A percentile compares a stretch with the other conserved stretches of the same genome.
These are phyloP conservation scores for Epistrophe grossulariae DNA, from an alignment of 2,888 invertebrate species.

Conservation along the genomic window DNA sequence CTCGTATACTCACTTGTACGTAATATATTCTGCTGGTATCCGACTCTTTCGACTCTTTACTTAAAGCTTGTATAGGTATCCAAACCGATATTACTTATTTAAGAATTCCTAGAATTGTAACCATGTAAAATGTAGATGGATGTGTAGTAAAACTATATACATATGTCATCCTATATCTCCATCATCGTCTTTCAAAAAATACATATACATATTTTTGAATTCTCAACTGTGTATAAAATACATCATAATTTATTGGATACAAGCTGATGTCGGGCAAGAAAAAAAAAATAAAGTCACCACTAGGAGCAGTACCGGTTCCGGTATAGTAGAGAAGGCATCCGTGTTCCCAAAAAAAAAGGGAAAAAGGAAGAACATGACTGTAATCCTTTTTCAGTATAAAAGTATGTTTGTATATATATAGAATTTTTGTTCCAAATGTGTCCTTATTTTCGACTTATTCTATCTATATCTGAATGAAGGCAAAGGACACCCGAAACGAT, in stretches of 20 bases:
- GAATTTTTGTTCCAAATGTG: constrained; percentile 44
- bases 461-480: neutral
- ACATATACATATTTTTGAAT: constrained; percentile 54
- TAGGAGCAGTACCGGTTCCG: constrained; percentile 16
- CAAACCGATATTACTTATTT: constrained; percentile 65
- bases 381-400: constrained; percentile 56
- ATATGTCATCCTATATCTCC: constrained; percentile 4
- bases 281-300: constrained; percentile 22
- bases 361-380: constrained; percentile 11
- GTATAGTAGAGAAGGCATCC: constrained; percentile 7
- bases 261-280: constrained; percentile 34
- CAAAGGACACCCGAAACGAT: constrained; percentile 13
- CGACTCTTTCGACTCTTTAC: neutral
- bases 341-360: constrained; percentile 8
- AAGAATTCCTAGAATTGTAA: constrained; percentile 29
- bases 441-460: constrained; percentile 1
- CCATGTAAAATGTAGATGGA: neutral
- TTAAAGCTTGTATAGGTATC: constrained; percentile 12
- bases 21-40: neutral
- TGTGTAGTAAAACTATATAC: constrained; percentile 7
- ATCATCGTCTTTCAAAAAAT: constrained; percentile 16
- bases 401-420: neutral
- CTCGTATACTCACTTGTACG: neutral
- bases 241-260: constrained; percentile 67
- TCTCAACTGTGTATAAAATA: constrained; percentile 59